Percentiles rank a stretch among this genome's conserved stretches.
Evolutionary conservation across 2,888 invertebrate species (phyloP).

Genomic region (Dendrolimus pini): DNA sequence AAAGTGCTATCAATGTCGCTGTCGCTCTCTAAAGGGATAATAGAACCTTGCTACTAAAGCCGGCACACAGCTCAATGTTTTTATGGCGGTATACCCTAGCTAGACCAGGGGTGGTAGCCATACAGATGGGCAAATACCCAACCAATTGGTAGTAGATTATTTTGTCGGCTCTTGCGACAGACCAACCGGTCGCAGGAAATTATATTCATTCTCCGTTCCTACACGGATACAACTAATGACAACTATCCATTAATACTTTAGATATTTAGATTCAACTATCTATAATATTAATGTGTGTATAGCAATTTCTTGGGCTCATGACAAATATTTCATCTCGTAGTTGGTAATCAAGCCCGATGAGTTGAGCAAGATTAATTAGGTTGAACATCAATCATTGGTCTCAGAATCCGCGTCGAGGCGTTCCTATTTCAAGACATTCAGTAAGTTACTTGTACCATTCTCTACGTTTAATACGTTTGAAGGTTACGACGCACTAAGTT

Average conservation of each 20-base stretch:
- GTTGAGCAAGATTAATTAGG: conserved; percentile 69
- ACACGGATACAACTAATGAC: too few species aligned
- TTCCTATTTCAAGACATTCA: conserved; percentile 34
- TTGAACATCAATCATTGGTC: conserved; percentile 62
- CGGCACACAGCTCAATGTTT: too few species aligned
- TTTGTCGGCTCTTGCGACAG: too few species aligned
- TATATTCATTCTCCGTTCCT: too few species aligned
- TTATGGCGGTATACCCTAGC: too few species aligned
- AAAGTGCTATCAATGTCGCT: too few species aligned
- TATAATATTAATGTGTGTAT: neutral
- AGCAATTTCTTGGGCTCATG: conserved; percentile 6
- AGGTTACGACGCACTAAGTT: conserved; percentile 7
- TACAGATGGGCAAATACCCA: too few species aligned
- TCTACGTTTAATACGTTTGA: conserved; percentile 12
- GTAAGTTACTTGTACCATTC: conserved; percentile 25
- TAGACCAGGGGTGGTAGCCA: too few species aligned
- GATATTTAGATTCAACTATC: neutral
- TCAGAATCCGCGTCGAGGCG: conserved; percentile 33
- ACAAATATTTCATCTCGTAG: conserved; percentile 29
- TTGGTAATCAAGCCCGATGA: conserved; percentile 43
- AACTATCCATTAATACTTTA: neutral
- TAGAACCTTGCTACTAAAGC: too few species aligned
- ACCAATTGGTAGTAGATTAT: too few species aligned
- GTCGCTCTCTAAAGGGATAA: too few species aligned
- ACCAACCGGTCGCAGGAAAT: too few species aligned